Evolutionary conservation across 1,140 invertebrate genomes (phyloP).

Genomic region (Battus philenor): DNA sequence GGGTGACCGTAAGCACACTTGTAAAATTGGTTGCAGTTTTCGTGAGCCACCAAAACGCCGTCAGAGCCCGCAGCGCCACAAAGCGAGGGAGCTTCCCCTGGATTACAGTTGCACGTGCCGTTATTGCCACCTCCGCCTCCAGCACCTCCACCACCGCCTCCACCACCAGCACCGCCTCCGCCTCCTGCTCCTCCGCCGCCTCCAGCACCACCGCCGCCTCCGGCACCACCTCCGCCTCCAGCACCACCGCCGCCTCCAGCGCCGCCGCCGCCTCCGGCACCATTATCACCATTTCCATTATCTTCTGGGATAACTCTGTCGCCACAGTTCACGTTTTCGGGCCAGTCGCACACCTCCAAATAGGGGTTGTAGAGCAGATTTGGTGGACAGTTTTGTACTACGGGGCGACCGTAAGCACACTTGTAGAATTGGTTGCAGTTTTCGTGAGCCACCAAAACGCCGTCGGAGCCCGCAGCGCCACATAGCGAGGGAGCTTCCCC

Average conservation of each 20-base stretch:
- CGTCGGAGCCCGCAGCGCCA: background rate
- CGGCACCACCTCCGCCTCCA: conserved; percentile 7
- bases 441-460: conserved; percentile 15
- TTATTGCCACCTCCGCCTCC: too few relatives aligned
- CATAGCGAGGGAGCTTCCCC: conserved; percentile 19
- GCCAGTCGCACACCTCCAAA: conserved; percentile 78
- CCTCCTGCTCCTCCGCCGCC: conserved; percentile 8
- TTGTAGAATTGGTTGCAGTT: conserved; percentile 44
- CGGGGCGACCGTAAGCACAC: conserved; percentile 27
- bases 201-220: conserved; percentile 10
- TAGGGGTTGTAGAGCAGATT: conserved; percentile 76
- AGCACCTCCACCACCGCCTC: too few relatives aligned
- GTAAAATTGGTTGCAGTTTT: conserved; percentile 44
- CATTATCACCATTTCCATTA: background rate
- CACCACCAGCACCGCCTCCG: too few relatives aligned
- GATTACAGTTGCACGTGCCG: too few relatives aligned
- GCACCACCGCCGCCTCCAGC: conserved; percentile 22
- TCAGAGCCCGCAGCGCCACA: too few relatives aligned
- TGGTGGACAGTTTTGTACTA: conserved; percentile 49
- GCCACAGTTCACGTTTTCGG: conserved; percentile 70
- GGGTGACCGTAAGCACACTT: conserved; percentile 36
- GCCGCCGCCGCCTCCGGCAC: conserved; percentile 49
- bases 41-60: too few relatives aligned
- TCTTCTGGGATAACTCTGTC: too few relatives aligned
- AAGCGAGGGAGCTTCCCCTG: too few relatives aligned